Conservation (phyloP, 2,113 vertebrate species). For the Nannospalax galili region DNA sequence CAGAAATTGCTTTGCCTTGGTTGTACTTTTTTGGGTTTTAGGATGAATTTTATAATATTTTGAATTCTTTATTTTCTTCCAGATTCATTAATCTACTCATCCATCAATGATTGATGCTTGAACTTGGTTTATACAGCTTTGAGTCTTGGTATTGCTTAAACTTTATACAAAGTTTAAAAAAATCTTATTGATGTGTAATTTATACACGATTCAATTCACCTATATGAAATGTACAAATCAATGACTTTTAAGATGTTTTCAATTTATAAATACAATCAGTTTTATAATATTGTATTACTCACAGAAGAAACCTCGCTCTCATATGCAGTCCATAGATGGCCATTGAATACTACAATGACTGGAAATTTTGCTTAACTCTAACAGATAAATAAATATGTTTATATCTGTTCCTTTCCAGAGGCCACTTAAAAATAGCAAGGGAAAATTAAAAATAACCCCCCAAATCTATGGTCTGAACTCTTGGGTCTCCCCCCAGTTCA, state of each 20-base stretch:
- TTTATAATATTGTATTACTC: neutral
- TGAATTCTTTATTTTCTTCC: neutral
- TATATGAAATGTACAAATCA: neutral
- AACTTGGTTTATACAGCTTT: neutral
- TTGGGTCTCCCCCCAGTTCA: neutral
- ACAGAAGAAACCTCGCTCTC: neutral
- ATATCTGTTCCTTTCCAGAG: neutral
- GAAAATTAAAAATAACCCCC: neutral
- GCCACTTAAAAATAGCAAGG: neutral
- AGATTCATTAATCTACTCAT: neutral
- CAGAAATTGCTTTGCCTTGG: neutral
- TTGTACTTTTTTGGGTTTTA: neutral
- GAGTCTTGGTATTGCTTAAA: neutral
- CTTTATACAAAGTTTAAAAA: neutral
- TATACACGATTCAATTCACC: neutral
- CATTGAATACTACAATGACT: too few species aligned
- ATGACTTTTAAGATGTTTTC: neutral
- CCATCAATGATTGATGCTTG: neutral
- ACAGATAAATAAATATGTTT: neutral
- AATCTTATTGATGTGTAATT: neutral
- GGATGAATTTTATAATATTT: neutral
- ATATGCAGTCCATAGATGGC: neutral
- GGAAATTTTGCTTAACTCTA: neutral
- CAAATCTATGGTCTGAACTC: neutral
- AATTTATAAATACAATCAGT: neutral